These are phyloP conservation scores for Motacilla tschutschensis DNA, from an alignment of 2,113 vertebrate genomes.

Conservation along the genomic window DNA sequence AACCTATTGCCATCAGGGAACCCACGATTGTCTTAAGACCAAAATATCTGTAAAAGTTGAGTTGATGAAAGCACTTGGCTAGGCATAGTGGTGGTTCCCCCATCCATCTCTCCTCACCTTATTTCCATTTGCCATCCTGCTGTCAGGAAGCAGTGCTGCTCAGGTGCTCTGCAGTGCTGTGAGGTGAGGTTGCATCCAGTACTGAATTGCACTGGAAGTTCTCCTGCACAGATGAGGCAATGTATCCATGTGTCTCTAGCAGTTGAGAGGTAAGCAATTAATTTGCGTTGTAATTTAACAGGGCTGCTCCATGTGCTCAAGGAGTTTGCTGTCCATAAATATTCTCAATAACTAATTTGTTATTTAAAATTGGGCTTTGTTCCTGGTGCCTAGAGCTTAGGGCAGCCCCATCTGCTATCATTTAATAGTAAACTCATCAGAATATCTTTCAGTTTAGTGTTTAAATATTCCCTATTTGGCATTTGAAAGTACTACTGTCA, in stretches of 20 bases:
- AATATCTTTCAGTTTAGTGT: slow-evolving; percentile 59
- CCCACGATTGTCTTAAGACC: background rate
- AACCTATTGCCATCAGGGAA: background rate
- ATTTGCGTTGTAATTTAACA: slow-evolving; percentile 31
- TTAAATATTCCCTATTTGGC: slow-evolving; percentile 47
- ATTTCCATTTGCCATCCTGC: background rate
- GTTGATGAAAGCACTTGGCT: background rate
- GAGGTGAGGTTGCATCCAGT: slow-evolving; percentile 3
- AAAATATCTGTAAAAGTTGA: slow-evolving; percentile 12
- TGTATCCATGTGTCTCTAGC: slow-evolving; percentile 12
- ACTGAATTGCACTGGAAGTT: slow-evolving; percentile 14
- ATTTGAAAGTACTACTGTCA: slow-evolving; percentile 54
- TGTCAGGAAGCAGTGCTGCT: background rate
- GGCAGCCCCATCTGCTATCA: slow-evolving; percentile 67
- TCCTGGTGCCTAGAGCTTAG: slow-evolving; percentile 57
- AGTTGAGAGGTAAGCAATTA: slow-evolving; percentile 16
- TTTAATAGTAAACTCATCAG: slow-evolving; percentile 64
- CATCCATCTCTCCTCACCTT: background rate
- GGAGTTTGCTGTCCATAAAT: slow-evolving; percentile 64
- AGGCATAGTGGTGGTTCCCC: background rate
- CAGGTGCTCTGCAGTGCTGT: background rate
- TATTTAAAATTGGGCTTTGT: slow-evolving; percentile 57
- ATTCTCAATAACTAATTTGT: slow-evolving; percentile 68
- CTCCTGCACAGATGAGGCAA: slow-evolving; percentile 18
- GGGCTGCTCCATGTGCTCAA: slow-evolving; percentile 1